Conservation (phyloP, 2,113 vertebrate genomes). For the Oriolus oriolus region DNA sequence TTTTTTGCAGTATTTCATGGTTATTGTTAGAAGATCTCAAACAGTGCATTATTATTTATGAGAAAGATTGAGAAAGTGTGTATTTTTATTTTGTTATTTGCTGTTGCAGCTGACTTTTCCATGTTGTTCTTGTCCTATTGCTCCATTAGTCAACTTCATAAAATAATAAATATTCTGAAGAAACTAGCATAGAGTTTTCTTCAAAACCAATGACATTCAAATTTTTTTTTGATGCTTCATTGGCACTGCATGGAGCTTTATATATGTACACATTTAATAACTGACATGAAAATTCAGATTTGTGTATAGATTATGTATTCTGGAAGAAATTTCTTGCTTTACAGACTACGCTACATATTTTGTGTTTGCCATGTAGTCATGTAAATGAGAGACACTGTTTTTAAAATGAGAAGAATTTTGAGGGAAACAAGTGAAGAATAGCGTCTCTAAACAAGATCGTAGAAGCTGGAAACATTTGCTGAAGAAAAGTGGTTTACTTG, state of each 20-base stretch:
- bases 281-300: neutral
- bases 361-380: neutral
- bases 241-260: neutral
- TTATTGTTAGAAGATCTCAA: slow-evolving; percentile 27
- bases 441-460: neutral
- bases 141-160: neutral
- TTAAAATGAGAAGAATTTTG: neutral
- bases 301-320: neutral
- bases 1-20: slow-evolving; percentile 26
- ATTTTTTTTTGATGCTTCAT: neutral
- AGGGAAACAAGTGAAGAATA: neutral
- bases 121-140: neutral
- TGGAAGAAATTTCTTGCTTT: neutral
- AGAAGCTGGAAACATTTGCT: neutral
- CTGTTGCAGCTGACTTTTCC: neutral
- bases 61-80: neutral
- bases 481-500: neutral
- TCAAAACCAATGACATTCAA: neutral
- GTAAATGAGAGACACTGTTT: neutral
- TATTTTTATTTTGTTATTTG: neutral
- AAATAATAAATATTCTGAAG: neutral
- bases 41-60: slow-evolving; percentile 3
- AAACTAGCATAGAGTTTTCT: neutral
- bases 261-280: neutral
- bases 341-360: rapidly evolving